phyloP scores from a whole-genome alignment of 2,113 vertebrate species.

The Lucifuga dentata region DNA sequence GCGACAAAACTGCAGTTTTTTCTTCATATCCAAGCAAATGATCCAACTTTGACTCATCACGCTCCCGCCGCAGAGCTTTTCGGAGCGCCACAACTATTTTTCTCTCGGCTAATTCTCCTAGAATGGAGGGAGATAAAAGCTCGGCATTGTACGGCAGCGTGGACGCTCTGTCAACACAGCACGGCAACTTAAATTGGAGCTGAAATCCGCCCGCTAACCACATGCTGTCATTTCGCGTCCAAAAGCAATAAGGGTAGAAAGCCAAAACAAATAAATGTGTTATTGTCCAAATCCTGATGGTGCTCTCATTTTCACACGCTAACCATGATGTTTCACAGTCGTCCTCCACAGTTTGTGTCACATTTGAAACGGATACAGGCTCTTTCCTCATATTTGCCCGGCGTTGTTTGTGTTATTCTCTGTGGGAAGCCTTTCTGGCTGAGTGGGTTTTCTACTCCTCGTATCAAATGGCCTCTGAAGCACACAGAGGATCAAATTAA shows the following conservation, averaged over 20 bases:
- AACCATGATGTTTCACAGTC: slow-evolving; percentile 30
- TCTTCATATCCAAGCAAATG: neutral
- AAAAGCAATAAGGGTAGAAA: slow-evolving; percentile 24
- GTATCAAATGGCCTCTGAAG: slow-evolving; percentile 23
- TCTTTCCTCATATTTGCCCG: slow-evolving; percentile 30
- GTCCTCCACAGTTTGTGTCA: slow-evolving; percentile 11
- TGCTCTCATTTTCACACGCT: slow-evolving; percentile 27
- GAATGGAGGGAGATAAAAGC: neutral
- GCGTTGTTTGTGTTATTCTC: slow-evolving; percentile 31
- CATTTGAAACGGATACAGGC: neutral
- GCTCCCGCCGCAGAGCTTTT: slow-evolving; percentile 11
- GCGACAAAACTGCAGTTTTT: too few species aligned
- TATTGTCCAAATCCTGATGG: slow-evolving; percentile 27
- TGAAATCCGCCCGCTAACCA: slow-evolving; percentile 51
- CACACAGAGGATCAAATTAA: slow-evolving; percentile 66
- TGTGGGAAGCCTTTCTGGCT: slow-evolving; percentile 48
- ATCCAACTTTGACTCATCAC: neutral
- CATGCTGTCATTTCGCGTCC: slow-evolving; percentile 51
- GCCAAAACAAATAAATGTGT: slow-evolving; percentile 51
- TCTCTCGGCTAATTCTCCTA: neutral
- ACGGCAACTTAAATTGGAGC: slow-evolving; percentile 20
- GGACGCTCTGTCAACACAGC: slow-evolving; percentile 5
- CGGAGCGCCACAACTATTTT: neutral
- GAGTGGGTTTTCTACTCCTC: slow-evolving; percentile 45
- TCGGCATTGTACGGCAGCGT: neutral